Base-by-base conservation (phyloP, 2,888 invertebrate genomes). In the Ennomos quercinarius region DNA sequence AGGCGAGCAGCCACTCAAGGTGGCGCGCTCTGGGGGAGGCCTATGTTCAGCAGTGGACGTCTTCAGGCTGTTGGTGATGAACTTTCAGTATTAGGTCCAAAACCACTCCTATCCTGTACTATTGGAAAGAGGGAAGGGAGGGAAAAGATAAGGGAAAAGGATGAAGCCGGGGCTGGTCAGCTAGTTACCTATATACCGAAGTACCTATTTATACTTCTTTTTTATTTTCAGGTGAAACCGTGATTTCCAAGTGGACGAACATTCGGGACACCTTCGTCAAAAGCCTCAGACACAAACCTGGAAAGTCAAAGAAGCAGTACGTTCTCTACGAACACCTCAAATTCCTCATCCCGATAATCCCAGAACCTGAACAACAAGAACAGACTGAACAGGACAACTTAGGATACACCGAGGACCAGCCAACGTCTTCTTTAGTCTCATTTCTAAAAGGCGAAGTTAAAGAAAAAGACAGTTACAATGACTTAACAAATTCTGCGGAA, bases 221-320 rank as follows among this genome's bases (percentile, higher is more conserved):
- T 57, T 60, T 61, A 10, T 58, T 80, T 83, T 9, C 79, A 91
- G 91, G 83, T 17, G 89, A 89, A 71, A 67, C 71, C 8, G 73
- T 91, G 1, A 60, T 86, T 4, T 80, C 80, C 62, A 92, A 90
- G 71, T 92, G 91, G 91, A 88, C 88, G 0, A 91, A 91, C 69
- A 73, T 89, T 9, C 78, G 91, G 0, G 91, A 92, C 61, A 87
- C 91, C 0, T 92, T 91, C 57, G 74, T 87, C 2, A 90, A 86
- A 65, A 81, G 85, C 0, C 74, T 91, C 0, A 86, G 82, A 72
- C 71, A 69, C 0, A 84, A 74, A 74, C 34, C 51, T 2, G 44
- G 63, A 17, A 52, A 53, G 37, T n/a, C 13, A 41, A 34, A 77
- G 62, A 12, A 58, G 12, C 54, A 76, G 59, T 92, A 92, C 63